Evolutionary conservation across 2,113 vertebrate species (phyloP), one percentile per base, ranked within the genome.

Genomic region (Lycocorax pyrrhopterus): DNA sequence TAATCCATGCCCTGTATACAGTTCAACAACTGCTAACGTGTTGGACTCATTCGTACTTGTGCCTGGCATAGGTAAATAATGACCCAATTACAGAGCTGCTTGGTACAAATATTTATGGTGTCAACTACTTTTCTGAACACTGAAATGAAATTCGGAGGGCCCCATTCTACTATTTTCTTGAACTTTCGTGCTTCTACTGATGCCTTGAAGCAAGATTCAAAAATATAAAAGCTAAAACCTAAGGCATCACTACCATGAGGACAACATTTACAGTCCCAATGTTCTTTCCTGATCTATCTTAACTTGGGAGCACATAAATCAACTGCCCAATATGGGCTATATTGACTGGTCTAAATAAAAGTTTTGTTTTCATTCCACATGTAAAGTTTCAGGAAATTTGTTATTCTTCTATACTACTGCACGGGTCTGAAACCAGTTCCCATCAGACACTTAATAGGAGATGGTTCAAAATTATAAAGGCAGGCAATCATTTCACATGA

Each of bases 1-100:
- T 92, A 97, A 94, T 91, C 78, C 69, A 62, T 94, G 76, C 68
- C 79, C 51, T 72, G 59, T 84, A 80, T 76, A 89, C 72, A 97
- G 73, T 91, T 86, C 87, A 91, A 58, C 85, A 96, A 86, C 85
- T 94, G 86, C 87, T 76, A 92, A 94, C 14, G 6, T 73, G 62
- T 26, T 49, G 43, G 62, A 73, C 67, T 8, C 4, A 71, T 44
- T 85, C 6, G 2, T 87, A 67, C 29, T 75, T 41, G 68, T 68
- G 58, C 52, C 73, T 62, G 55, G 23, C 52, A 72, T 14, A 60
- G 63, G 55, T 75, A 84, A 89, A 92, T 93, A 77, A 55, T n/a
- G 20, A 75, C 5, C 10, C 46, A 72, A 75, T 89, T 37, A 84
- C 55, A 55, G 68, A 84, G 32, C 53, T 87, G 60, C 69, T 92